Conservation (phyloP, 2,888 invertebrate genomes). For the Cheilosia urbana region DNA sequence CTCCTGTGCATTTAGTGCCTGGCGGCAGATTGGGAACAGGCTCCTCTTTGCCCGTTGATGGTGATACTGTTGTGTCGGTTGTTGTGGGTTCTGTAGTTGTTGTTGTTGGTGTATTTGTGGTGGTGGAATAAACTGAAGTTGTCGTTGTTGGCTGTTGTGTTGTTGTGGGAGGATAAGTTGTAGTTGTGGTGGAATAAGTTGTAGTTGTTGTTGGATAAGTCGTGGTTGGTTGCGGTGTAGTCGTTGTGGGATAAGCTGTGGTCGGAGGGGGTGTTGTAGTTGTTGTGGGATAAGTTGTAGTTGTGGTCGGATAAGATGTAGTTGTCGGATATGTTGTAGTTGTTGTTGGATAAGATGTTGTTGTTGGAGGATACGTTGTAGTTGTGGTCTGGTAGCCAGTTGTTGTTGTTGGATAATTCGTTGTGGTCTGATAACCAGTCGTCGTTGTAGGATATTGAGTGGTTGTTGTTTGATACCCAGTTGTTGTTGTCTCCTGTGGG, state of each 20-base stretch:
- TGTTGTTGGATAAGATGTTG: slow-evolving; percentile 30
- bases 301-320: slow-evolving; percentile 50
- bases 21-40: slow-evolving; percentile 80
- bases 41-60: slow-evolving; percentile 55
- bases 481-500: slow-evolving; percentile 36
- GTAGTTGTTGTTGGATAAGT: slow-evolving; percentile 40
- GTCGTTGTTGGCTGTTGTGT: slow-evolving; percentile 48
- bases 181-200: slow-evolving; percentile 23
- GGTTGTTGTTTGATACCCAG: slow-evolving; percentile 40
- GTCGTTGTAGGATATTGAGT: slow-evolving; percentile 15
- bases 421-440: slow-evolving; percentile 15
- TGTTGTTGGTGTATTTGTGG: slow-evolving; percentile 70
- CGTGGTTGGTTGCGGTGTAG: slow-evolving; percentile 41
- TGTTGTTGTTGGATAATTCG: slow-evolving; percentile 19
- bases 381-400: slow-evolving; percentile 19
- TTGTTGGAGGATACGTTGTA: slow-evolving; percentile 33
- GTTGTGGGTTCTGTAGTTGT: slow-evolving; percentile 76
- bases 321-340: slow-evolving; percentile 41
- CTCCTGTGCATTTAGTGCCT: slow-evolving; percentile 84
- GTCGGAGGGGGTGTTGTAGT: slow-evolving; percentile 48
- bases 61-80: slow-evolving; percentile 72
- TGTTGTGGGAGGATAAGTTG: slow-evolving; percentile 43
- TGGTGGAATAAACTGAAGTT: slow-evolving; percentile 23
- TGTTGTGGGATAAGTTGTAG: slow-evolving; percentile 18
- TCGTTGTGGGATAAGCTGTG: slow-evolving; percentile 76